Conservation (phyloP, 2,797 vertebrate genomes). For the Enteromius anoplus region DNA sequence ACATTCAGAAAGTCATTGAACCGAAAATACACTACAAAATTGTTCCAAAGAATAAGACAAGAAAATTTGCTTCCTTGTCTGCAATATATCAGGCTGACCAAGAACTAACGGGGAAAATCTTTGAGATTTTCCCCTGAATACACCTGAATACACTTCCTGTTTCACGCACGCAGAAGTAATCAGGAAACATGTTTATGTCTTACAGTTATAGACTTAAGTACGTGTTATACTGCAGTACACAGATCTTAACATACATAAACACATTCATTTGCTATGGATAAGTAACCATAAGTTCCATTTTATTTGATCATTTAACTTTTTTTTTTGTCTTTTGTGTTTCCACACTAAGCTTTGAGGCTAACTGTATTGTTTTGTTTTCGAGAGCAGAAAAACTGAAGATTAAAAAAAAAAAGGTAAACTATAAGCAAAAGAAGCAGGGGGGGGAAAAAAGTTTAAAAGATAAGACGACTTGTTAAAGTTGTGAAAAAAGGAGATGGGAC, state of each 20-base stretch:
- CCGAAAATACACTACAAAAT: not conserved
- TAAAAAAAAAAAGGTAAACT: not conserved
- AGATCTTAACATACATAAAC: not conserved
- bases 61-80: conserved; percentile 10
- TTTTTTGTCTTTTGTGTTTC: too few species aligned
- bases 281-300: not conserved
- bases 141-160: not conserved
- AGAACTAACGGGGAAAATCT: not conserved
- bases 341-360: not conserved
- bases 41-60: not conserved
- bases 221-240: not conserved
- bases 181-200: not conserved
- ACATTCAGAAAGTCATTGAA: not conserved
- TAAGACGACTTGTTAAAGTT: not conserved
- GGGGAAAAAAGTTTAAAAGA: not conserved
- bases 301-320: not conserved
- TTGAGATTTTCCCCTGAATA: not conserved
- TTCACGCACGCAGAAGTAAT: not conserved
- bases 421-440: not conserved
- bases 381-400: not conserved
- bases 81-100: not conserved
- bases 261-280: not conserved
- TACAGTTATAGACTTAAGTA: not conserved
- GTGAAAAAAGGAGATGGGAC: not conserved
- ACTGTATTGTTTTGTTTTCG: not conserved